phyloP scores from a whole-genome alignment of 2,113 vertebrate genomes.

The Limanda limanda region DNA sequence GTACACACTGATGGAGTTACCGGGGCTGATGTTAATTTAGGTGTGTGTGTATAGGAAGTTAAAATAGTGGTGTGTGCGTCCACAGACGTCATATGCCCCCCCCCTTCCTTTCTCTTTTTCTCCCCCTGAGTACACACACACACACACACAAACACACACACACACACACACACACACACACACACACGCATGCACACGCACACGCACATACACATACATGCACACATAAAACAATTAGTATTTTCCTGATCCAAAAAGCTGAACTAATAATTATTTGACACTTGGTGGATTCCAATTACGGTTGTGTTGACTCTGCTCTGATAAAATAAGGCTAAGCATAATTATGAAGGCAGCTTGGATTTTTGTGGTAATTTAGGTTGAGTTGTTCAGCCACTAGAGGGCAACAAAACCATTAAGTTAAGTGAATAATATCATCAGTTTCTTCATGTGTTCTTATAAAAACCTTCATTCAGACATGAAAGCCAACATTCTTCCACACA shows the following conservation, averaged over 20 bases:
- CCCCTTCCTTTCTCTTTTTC: neutral
- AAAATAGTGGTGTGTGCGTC: neutral
- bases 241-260: conserved; percentile 21
- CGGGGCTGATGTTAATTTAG: neutral
- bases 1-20: neutral
- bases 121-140: neutral
- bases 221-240: conserved; percentile 6
- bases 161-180: neutral
- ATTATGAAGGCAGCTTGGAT: conserved; percentile 15
- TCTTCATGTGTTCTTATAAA: neutral
- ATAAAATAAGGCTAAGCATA: conserved; percentile 37
- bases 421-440: neutral
- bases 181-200: neutral
- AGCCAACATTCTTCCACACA: too few relatives aligned
- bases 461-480: too few relatives aligned
- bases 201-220: neutral
- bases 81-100: conserved; percentile 5
- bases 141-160: neutral
- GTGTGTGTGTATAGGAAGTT: neutral
- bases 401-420: conserved; percentile 30
- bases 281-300: conserved; percentile 45
- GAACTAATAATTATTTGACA: conserved; percentile 51
- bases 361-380: conserved; percentile 9
- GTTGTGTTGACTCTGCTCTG: conserved; percentile 31
- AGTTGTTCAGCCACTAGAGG: conserved; percentile 60